phyloP scores from a whole-genome alignment of 2,113 vertebrate species.

The Ifrita kowaldi region DNA sequence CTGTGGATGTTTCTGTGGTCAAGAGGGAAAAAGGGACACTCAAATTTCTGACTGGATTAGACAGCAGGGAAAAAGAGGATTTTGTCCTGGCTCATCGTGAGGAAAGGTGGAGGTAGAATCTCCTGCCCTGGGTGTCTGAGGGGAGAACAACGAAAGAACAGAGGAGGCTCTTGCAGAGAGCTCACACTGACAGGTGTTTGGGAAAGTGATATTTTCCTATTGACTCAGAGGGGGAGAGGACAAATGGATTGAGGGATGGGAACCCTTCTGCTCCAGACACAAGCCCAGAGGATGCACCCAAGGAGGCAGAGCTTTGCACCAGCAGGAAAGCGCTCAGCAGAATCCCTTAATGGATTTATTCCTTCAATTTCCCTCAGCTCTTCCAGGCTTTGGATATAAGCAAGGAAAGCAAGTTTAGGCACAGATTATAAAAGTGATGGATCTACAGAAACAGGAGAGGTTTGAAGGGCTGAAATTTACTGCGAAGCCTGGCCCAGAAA shows the following conservation, averaged over 20 bases:
- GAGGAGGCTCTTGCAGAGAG: neutral
- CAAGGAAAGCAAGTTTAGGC: neutral
- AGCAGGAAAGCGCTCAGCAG: neutral
- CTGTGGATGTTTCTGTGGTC: fast-evolving
- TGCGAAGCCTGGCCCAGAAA: constrained; percentile 16
- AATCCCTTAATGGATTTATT: neutral
- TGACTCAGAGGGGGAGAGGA: neutral
- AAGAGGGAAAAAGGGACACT: neutral
- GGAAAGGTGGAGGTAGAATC: neutral
- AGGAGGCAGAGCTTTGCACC: neutral
- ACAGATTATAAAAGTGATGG: neutral
- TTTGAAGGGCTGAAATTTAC: constrained; percentile 10
- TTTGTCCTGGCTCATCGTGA: neutral
- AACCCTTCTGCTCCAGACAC: neutral
- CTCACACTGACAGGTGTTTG: neutral
- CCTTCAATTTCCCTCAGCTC: neutral
- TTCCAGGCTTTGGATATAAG: neutral
- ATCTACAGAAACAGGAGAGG: neutral
- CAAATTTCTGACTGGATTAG: neutral
- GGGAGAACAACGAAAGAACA: neutral
- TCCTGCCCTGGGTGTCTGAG: neutral
- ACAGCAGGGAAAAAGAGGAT: neutral
- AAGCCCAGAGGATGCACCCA: neutral
- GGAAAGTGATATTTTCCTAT: neutral
- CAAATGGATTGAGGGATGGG: neutral